Base-by-base conservation (phyloP, 2,797 vertebrate species). In the Leontopithecus rosalia region DNA sequence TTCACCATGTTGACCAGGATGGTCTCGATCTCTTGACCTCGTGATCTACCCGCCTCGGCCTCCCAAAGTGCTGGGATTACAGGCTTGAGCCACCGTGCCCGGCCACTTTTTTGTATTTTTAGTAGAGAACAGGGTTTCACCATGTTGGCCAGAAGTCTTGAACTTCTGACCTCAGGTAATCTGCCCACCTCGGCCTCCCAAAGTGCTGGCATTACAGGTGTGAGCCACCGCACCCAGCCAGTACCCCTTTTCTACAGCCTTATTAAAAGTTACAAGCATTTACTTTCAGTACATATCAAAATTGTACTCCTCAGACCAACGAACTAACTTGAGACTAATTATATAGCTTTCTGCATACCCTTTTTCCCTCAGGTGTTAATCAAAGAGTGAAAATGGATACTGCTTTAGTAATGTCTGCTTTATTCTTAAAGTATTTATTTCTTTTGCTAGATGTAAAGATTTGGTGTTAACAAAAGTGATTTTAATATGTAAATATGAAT, bases 311-410 rank as follows among this genome's bases (percentile, higher is more conserved):
- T 90, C 61, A 1, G 98, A 97, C 94, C 90, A 96, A 96, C 1
- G 89, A 97, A 95, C 79, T 7, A 97, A 97, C 93, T 94, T 93
- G 93, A 97, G 96, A 72, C 88, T 89, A 83, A 95, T 97, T 96
- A 91, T 93, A 94, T 2, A 77, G 97, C 97, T 98, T 98, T 98
- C 97, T 97, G 93, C 97, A 79, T 95, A 93, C 13, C 1, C 76
- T 97, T 94, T 97, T 98, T 98, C 98, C 98, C 98, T 98, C 98
- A 98, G 98, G 98, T 98, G 98, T 98, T 99, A 98, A 96, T 97
- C 97, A 98, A 98, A 98, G 97, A 97, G 98, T 98, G 97, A 98
- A 97, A 98, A 97, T 77, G 97, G 98, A 98, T 97, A 98, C 98
- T 98, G 98, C 98, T 98, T 98, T 98, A 97, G 98, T 97, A 98